phyloP scores from a whole-genome alignment of 2,797 vertebrate species.

The Oryzias sinensis region DNA sequence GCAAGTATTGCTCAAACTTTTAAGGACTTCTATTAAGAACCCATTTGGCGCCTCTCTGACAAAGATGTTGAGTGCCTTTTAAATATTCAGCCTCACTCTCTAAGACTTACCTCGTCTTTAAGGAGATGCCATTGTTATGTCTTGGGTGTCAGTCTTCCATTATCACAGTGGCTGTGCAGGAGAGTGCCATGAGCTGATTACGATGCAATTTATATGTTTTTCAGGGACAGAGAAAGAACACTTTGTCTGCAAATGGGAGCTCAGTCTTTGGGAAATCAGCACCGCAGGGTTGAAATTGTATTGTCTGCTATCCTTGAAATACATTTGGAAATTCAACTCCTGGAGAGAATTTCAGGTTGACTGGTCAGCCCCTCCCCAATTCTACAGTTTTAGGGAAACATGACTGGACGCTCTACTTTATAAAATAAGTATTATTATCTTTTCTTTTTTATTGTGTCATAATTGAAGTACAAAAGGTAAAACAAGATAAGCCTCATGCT shows the following conservation, averaged over 20 bases:
- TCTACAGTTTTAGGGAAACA: no score
- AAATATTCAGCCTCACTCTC: slow-evolving; percentile 36
- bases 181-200: slow-evolving; percentile 16
- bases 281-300: slow-evolving; percentile 10
- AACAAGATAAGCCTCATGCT: no score
- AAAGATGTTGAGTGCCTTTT: slow-evolving; percentile 48
- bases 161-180: slow-evolving; percentile 31
- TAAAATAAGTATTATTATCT: no score
- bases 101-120: slow-evolving; percentile 43
- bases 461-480: no score
- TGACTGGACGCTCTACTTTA: no score
- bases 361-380: no score
- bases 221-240: slow-evolving; percentile 34
- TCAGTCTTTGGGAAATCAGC: not conserved
- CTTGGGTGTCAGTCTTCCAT: slow-evolving; percentile 49
- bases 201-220: slow-evolving; percentile 12
- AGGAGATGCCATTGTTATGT: slow-evolving; percentile 66
- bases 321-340: no score
- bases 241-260: slow-evolving; percentile 12
- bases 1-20: slow-evolving; percentile 40
- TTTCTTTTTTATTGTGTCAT: no score
- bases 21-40: slow-evolving; percentile 64
- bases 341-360: no score
- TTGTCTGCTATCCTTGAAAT: not conserved
- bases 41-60: slow-evolving; percentile 51